Evolutionary conservation across 2,797 vertebrate species (phyloP), one percentile per base, ranked within the genome.

Genomic region (Sebastes nivosus): DNA sequence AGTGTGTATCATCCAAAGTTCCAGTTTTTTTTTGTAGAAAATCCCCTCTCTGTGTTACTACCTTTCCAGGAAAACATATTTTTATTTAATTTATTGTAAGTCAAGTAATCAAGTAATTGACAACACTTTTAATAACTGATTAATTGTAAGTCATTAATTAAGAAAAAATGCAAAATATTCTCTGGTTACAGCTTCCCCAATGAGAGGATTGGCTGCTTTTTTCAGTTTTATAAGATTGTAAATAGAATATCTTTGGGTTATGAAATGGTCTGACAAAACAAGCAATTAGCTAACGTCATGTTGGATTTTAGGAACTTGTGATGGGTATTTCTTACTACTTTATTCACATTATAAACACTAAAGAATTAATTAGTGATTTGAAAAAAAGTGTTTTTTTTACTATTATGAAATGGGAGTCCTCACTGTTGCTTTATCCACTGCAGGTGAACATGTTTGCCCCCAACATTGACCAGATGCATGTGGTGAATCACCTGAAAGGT

Each of bases 401-500:
- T 54, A 2, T 22, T 12, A 8, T 54, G 14, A 64, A 55, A 18
- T 24, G 4, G 4, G 5, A 10, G 20, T 34, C 54, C 5, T 65
- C 20, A 10, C 24, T 2, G 75, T 50, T 73, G 3, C n/a, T 55
- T 46, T 36, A 5, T 70, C 6, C 1, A 10, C 64, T 68, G 20
- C 90, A 97, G 96, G 97, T 97, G 9, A 97, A 96, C 88, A 96
- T 97, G 93, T 97, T 97, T 84, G 96, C 96, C 10, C 96, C 96
- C n/a, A 94, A 96, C 90, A 89, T 95, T 3, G 93, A 97, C 25
- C 97, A 98, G 94, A 97, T 96, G 94, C 96, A 97, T 57, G 95
- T 96, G 50, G 80, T 97, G 50, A 90, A 97, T 87, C 97, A 97
- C 82, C 81, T 97, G 66, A 96, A 96, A 90, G 94, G 95, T 3